These are phyloP conservation scores for Chloromyia formosa DNA, from an alignment of 2,888 invertebrate species.

Conservation along the genomic window DNA sequence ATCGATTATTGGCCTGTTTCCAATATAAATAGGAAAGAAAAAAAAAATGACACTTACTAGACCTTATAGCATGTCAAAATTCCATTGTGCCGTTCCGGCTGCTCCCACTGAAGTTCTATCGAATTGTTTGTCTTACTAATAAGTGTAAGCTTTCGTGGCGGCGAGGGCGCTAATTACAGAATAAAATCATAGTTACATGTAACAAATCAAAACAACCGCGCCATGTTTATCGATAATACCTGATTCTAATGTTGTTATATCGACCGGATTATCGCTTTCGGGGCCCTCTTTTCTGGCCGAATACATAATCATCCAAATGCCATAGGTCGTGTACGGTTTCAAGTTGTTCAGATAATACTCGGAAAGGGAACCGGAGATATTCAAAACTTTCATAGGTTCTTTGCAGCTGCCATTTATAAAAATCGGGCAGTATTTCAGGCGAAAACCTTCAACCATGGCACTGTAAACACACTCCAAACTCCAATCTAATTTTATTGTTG, in stretches of 20 bases:
- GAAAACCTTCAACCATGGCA: slow-evolving; percentile 77
- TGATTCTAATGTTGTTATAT: slow-evolving; percentile 76
- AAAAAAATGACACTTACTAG: slow-evolving; percentile 3
- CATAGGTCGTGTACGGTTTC: slow-evolving; percentile 80
- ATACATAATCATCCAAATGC: slow-evolving; percentile 73
- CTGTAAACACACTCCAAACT: slow-evolving; percentile 79
- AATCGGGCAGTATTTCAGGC: slow-evolving; percentile 77
- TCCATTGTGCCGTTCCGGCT: slow-evolving; percentile 78
- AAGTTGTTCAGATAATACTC: slow-evolving; percentile 70
- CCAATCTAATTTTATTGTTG: slow-evolving; percentile 76
- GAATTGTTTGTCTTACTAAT: slow-evolving; percentile 69
- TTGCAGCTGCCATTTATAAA: slow-evolving; percentile 60
- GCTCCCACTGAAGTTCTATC: slow-evolving; percentile 70
- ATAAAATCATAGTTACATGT: slow-evolving; percentile 47
- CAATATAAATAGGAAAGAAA: too few relatives aligned
- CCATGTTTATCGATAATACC: too few relatives aligned
- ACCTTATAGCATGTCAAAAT: slow-evolving; percentile 6
- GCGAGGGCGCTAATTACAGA: slow-evolving; percentile 65
- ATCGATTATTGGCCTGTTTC: neutral
- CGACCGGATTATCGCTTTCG: slow-evolving; percentile 68
- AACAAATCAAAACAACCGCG: too few relatives aligned
- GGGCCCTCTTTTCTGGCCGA: slow-evolving; percentile 67
- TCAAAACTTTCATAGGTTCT: slow-evolving; percentile 60
- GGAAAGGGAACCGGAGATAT: slow-evolving; percentile 53
- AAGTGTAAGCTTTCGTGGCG: slow-evolving; percentile 66